Conservation (phyloP, 2,113 vertebrate genomes). For the Cynocephalus volans region DNA sequence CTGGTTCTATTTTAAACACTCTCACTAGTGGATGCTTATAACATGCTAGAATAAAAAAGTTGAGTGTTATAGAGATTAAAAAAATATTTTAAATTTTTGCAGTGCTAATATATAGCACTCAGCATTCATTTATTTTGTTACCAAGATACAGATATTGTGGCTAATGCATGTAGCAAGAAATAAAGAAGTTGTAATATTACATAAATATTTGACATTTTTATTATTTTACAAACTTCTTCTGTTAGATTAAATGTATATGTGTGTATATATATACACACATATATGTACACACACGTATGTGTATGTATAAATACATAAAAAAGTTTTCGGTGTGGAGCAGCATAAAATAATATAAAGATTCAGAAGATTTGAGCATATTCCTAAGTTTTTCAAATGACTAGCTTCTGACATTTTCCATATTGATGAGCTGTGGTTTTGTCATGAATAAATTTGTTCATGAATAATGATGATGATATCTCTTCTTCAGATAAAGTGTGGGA, state of each 20-base stretch:
- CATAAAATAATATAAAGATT: not conserved
- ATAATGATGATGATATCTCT: not conserved
- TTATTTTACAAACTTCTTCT: not conserved
- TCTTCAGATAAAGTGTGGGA: not conserved
- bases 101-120: not conserved
- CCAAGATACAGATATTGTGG: not conserved
- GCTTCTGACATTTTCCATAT: conserved; percentile 1
- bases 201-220: not conserved
- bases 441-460: not conserved
- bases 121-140: not conserved
- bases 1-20: not conserved
- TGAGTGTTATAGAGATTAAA: not conserved
- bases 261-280: too few relatives aligned
- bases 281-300: rapidly evolving
- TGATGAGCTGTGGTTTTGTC: not conserved
- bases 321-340: not conserved
- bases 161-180: not conserved
- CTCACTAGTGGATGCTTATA: not conserved
- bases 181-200: not conserved
- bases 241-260: not conserved
- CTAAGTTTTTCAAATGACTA: not conserved
- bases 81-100: not conserved
- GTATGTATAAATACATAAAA: too few relatives aligned
- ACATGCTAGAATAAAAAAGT: not conserved
- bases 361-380: not conserved